Percentiles rank a stretch among this genome's conserved stretches.
Conservation (phyloP, 2,113 vertebrate genomes). For the Bujurquina vittata region DNA sequence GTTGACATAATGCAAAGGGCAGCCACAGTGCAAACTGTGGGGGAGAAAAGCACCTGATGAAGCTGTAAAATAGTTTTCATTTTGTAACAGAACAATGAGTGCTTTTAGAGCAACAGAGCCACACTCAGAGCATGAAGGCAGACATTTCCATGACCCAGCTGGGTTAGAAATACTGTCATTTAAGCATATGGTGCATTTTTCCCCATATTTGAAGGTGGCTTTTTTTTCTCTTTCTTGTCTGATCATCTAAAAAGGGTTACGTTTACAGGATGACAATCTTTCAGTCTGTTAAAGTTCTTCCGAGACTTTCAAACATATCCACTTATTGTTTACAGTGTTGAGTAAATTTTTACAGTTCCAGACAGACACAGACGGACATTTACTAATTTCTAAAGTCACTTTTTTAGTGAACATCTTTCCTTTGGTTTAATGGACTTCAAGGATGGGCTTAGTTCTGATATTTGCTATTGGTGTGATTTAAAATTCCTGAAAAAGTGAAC, state of each 20-base stretch:
- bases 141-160: neutral
- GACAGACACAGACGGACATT: neutral
- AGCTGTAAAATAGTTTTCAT: neutral
- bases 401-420: neutral
- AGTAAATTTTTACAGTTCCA: neutral
- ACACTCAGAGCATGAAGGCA: neutral
- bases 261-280: neutral
- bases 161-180: too few species aligned
- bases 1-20: conserved; percentile 55
- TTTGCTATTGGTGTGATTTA: neutral
- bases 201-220: too few species aligned
- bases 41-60: neutral
- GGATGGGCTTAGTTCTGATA: neutral
- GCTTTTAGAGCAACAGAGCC: too few species aligned
- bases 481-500: neutral
- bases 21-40: conserved; percentile 59
- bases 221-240: neutral
- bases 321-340: neutral
- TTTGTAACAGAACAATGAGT: neutral
- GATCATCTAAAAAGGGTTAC: neutral
- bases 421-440: conserved; percentile 2
- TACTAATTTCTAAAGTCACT: neutral
- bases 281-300: neutral
- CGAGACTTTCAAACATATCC: neutral
- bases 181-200: too few species aligned